Conservation (phyloP, 1,140 invertebrate species). For the Trypoxylus dichotomus region DNA sequence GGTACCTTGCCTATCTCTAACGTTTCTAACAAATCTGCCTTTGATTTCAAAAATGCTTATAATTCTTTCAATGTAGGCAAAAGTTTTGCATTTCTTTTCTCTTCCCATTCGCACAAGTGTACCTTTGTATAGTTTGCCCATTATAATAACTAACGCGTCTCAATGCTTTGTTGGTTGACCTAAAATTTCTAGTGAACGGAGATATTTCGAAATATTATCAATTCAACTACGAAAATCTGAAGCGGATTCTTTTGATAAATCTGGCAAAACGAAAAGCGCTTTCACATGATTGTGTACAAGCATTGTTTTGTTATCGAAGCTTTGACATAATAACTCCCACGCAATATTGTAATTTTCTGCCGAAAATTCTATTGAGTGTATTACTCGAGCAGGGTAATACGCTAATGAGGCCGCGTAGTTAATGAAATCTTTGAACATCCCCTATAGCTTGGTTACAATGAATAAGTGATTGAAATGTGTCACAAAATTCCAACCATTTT, state of each 20-base stretch:
- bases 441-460: constrained; percentile 39
- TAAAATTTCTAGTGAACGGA: constrained; percentile 18
- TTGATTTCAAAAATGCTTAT: neutral
- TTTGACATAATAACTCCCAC: no score
- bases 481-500: no score
- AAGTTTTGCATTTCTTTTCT: neutral
- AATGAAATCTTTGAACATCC: constrained; percentile 46
- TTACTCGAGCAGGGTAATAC: constrained; percentile 39
- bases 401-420: constrained; percentile 45
- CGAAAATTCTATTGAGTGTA: constrained; percentile 42
- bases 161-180: neutral
- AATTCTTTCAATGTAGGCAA: constrained; percentile 18
- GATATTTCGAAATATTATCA: no score
- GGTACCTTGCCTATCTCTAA: neutral
- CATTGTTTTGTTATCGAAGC: constrained; percentile 42
- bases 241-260: constrained; percentile 22
- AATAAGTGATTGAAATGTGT: no score
- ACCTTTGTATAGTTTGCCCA: neutral
- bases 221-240: neutral
- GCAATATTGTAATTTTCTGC: constrained; percentile 44
- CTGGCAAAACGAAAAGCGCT: constrained; percentile 23
- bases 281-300: constrained; percentile 34
- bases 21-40: constrained; percentile 20
- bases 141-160: neutral
- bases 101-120: constrained; percentile 18